These are phyloP conservation scores for Zaprionus davidi DNA, from an alignment of 1,140 invertebrate species.

Conservation along the genomic window DNA sequence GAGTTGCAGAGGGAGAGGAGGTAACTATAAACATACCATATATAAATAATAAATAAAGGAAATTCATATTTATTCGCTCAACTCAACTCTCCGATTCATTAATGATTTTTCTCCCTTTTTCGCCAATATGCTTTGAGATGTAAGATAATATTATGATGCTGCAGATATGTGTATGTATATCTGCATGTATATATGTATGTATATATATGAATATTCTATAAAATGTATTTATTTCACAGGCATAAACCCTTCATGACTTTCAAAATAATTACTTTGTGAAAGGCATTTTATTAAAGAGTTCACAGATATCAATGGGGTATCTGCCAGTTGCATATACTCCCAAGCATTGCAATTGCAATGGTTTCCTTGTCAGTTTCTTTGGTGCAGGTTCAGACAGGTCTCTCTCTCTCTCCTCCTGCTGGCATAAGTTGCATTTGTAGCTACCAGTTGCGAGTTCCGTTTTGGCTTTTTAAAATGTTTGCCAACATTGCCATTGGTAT, in stretches of 20 bases:
- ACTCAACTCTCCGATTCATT: not conserved
- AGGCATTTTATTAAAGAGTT: too few species aligned
- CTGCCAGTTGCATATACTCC: too few species aligned
- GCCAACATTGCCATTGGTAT: slow-evolving; percentile 77
- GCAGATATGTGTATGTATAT: too few species aligned
- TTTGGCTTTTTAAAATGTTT: slow-evolving; percentile 74
- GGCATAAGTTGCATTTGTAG: slow-evolving; percentile 61
- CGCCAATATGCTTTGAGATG: not conserved
- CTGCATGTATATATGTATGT: too few species aligned
- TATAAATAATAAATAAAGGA: not conserved
- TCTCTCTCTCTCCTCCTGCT: not conserved
- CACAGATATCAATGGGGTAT: too few species aligned
- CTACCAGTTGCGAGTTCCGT: slow-evolving; percentile 54
- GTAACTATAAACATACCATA: not conserved
- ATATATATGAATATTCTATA: too few species aligned
- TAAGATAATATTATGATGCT: not conserved
- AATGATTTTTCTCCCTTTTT: not conserved
- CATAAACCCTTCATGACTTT: not conserved
- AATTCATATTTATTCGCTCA: not conserved
- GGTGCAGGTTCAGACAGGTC: slow-evolving; percentile 39
- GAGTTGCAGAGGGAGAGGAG: not conserved
- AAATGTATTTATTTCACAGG: not conserved
- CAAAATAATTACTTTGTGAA: not conserved
- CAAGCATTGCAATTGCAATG: not conserved
- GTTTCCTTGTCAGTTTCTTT: slow-evolving; percentile 37